These are phyloP conservation scores for Leptopilina syphax DNA, from an alignment of 2,888 invertebrate species.

Conservation along the genomic window DNA sequence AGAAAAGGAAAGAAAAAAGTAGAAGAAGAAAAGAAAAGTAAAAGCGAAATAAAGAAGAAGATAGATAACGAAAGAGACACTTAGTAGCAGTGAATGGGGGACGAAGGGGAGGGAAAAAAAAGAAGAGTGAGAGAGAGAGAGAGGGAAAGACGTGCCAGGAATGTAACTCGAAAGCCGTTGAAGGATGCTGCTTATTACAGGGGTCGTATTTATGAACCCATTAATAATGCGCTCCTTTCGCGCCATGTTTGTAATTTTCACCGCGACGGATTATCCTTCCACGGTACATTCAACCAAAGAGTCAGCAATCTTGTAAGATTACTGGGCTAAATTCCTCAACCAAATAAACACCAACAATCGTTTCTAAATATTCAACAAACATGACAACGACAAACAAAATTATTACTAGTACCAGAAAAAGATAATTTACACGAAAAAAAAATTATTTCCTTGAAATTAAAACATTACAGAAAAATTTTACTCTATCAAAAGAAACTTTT, in stretches of 20 bases:
- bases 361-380: background rate
- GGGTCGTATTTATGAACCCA: constrained; percentile 39
- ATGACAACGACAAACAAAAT: background rate
- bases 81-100: constrained; percentile 8
- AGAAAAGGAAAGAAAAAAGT: background rate
- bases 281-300: constrained; percentile 19
- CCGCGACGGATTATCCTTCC: constrained; percentile 32
- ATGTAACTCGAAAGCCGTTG: constrained; percentile 36
- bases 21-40: background rate
- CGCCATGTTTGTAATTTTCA: constrained; percentile 41
- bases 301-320: constrained; percentile 19
- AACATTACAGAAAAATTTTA: no score
- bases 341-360: background rate
- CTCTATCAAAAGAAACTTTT: no score
- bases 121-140: background rate
- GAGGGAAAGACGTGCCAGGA: constrained; percentile 23
- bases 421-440: no score
- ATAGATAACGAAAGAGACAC: constrained; percentile 37
- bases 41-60: background rate
- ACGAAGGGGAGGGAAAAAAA: background rate
- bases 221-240: constrained; percentile 40
- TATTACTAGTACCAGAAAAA: no score
- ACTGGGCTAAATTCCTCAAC: background rate
- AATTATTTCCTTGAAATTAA: no score
- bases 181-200: constrained; percentile 41